These are phyloP conservation scores for Bufo bufo DNA, from an alignment of 2,113 vertebrate species.

Conservation along the genomic window DNA sequence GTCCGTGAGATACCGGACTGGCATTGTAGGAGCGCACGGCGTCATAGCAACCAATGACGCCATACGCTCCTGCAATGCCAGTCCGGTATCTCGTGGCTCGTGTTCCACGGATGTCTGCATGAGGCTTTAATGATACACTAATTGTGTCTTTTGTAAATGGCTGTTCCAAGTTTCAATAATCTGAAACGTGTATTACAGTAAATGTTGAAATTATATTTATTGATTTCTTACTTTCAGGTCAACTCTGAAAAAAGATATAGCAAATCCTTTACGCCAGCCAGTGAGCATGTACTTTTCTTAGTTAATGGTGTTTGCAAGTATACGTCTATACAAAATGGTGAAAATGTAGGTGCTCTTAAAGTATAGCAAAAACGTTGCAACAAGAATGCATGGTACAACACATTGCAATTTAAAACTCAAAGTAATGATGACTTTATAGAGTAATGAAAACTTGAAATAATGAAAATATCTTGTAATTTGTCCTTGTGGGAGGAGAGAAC, in stretches of 20 bases:
- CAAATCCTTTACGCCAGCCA: background rate
- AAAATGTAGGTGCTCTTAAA: background rate
- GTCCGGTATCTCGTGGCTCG: no score
- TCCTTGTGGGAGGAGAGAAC: no score
- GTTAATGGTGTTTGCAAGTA: background rate
- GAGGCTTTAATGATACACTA: background rate
- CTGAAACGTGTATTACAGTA: background rate
- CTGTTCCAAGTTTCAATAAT: background rate
- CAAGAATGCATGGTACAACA: background rate
- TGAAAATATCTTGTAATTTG: no score
- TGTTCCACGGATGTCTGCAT: no score
- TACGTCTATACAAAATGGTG: background rate
- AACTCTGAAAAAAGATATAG: background rate
- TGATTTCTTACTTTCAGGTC: background rate
- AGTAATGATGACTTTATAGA: no score
- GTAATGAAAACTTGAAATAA: no score
- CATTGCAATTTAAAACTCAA: background rate
- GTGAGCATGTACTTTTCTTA: background rate
- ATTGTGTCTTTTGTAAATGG: conserved; percentile 17
- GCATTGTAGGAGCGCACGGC: no score
- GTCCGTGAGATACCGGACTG: no score
- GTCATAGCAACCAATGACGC: no score
- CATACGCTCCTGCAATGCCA: no score
- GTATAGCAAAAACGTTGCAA: background rate
- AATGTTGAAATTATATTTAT: background rate